These are phyloP conservation scores for Drosophila kepulauana DNA, from an alignment of 1,140 invertebrate genomes.

Conservation along the genomic window DNA sequence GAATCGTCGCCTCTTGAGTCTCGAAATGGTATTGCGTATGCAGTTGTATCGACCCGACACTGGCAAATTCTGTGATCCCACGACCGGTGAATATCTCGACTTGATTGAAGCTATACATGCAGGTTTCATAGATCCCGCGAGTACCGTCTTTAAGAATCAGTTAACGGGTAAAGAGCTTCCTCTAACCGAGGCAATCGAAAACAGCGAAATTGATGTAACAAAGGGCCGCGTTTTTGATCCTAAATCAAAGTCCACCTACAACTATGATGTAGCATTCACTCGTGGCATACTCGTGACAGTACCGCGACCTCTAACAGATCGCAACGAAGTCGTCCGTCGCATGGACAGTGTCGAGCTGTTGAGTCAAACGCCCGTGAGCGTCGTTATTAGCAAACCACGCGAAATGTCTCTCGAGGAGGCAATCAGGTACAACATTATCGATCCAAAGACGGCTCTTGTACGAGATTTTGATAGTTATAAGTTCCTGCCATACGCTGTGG, in stretches of 20 bases:
- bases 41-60: slow-evolving; percentile 91
- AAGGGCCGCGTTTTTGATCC: slow-evolving; percentile 92
- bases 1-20: slow-evolving; percentile 88
- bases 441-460: slow-evolving; percentile 91
- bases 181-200: slow-evolving; percentile 90
- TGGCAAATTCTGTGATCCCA: slow-evolving; percentile 92
- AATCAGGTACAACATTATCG: slow-evolving; percentile 90
- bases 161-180: slow-evolving; percentile 90
- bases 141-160: slow-evolving; percentile 91
- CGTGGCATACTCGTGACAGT: slow-evolving; percentile 90
- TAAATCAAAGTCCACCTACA: slow-evolving; percentile 90
- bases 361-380: slow-evolving; percentile 69
- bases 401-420: slow-evolving; percentile 93
- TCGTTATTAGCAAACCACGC: slow-evolving; percentile 86
- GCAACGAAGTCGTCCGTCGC: slow-evolving; percentile 86
- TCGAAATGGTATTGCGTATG: slow-evolving; percentile 92
- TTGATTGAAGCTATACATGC: slow-evolving; percentile 90
- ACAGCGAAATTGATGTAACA: slow-evolving; percentile 91
- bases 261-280: slow-evolving; percentile 91
- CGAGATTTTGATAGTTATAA: slow-evolving; percentile 91
- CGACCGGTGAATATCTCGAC: slow-evolving; percentile 89
- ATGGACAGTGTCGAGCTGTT: slow-evolving; percentile 85
- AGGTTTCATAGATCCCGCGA: slow-evolving; percentile 91
- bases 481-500: slow-evolving; percentile 90
- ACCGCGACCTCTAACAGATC: slow-evolving; percentile 89